Evolutionary conservation across 2,113 vertebrate species (phyloP).

Genomic region (Mastomys natalensis): DNA sequence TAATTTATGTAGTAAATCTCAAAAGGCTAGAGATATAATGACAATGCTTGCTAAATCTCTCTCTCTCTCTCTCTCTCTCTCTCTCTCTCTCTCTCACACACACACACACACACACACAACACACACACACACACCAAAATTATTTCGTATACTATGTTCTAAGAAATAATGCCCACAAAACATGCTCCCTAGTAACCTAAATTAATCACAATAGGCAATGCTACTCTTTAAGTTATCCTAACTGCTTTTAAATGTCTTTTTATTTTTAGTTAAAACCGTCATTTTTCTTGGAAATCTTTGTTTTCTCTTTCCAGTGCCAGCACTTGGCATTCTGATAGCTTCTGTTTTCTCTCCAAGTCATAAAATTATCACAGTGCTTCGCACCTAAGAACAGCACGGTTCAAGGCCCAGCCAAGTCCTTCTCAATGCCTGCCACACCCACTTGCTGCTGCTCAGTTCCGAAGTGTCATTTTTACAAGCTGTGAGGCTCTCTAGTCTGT

Average conservation of each 20-base stretch:
- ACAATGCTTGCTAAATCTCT: neutral
- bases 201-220: neutral
- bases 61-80: too few relatives aligned
- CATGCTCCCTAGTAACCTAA: neutral
- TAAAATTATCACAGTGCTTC: conserved; percentile 50
- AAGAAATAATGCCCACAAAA: neutral
- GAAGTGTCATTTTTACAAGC: neutral
- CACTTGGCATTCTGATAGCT: conserved; percentile 2
- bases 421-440: neutral
- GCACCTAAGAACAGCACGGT: neutral
- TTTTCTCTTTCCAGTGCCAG: neutral
- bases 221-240: neutral
- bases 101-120: neutral
- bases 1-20: conserved; percentile 35
- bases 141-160: conserved; percentile 27
- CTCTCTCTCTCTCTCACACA: neutral
- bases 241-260: neutral
- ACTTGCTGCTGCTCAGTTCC: neutral
- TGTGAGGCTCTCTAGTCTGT: neutral
- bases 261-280: neutral
- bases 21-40: neutral
- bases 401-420: neutral
- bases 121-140: neutral
- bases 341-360: conserved; percentile 37
- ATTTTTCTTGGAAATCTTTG: conserved; percentile 5